Conservation (phyloP, 2,888 invertebrate species). For the Polia nebulosa region DNA sequence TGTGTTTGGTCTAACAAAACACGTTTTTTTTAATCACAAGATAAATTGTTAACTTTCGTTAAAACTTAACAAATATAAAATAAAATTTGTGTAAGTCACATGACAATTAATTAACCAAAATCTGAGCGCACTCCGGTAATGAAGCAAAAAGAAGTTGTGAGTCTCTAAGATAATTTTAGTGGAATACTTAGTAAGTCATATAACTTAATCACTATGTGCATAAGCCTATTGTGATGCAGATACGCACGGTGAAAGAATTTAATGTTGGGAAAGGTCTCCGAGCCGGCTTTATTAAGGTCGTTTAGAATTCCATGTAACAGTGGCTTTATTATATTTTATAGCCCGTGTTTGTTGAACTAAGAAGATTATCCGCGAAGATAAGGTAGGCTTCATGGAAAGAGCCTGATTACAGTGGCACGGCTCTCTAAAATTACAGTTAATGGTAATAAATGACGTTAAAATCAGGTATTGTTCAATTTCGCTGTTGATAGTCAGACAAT, state of each 20-base stretch:
- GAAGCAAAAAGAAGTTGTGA: not conserved
- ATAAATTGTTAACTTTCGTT: not conserved
- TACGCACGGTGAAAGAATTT: conserved; percentile 65
- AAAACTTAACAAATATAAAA: not conserved
- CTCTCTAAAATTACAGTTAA: conserved; percentile 40
- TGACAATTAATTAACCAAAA: conserved; percentile 22
- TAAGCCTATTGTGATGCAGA: conserved; percentile 71
- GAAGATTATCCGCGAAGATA: conserved; percentile 54
- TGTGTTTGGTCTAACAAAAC: too few relatives aligned
- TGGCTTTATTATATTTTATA: conserved; percentile 55
- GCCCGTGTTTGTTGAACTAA: conserved; percentile 52
- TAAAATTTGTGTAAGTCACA: not conserved
- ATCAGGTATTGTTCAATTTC: conserved; percentile 28
- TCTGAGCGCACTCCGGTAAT: conserved; percentile 13
- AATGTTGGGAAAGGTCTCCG: conserved; percentile 71
- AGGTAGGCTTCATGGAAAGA: conserved; percentile 41
- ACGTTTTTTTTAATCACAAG: too few relatives aligned
- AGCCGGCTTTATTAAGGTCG: conserved; percentile 65
- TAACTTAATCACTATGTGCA: conserved; percentile 69
- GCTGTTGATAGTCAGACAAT: conserved; percentile 4
- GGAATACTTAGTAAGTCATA: conserved; percentile 64
- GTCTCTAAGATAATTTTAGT: conserved; percentile 57
- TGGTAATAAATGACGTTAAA: conserved; percentile 4
- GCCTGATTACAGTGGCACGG: conserved; percentile 12
- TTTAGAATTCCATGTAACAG: conserved; percentile 58